These are phyloP conservation scores for Rhinoderma darwinii DNA, from an alignment of 2,113 vertebrate genomes.

Conservation along the genomic window DNA sequence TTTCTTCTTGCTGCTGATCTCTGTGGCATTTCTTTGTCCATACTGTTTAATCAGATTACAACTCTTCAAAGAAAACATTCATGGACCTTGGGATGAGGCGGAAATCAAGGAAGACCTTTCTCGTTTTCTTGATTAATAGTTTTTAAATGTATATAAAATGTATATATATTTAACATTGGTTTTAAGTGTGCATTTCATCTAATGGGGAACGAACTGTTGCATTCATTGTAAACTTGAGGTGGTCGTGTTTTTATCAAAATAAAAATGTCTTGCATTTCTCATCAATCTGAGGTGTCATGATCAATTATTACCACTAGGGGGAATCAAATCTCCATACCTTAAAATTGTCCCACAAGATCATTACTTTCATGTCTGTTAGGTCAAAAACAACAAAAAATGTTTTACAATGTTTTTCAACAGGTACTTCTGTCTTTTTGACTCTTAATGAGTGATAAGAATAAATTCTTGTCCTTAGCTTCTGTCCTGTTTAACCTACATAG, in stretches of 20 bases:
- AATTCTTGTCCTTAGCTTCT: too few species aligned
- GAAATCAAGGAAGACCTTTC: slow-evolving; percentile 94
- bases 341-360: background rate
- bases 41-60: slow-evolving; percentile 87
- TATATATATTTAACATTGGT: background rate
- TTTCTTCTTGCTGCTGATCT: slow-evolving; percentile 77
- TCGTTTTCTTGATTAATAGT: slow-evolving; percentile 72
- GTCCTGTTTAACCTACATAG: too few species aligned
- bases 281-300: background rate
- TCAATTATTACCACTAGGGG: slow-evolving; percentile 33
- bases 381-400: too few species aligned
- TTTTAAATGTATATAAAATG: background rate
- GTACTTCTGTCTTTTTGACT: background rate
- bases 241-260: background rate
- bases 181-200: background rate
- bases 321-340: background rate
- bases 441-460: background rate
- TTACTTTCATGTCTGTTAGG: background rate
- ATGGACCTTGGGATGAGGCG: slow-evolving; percentile 97
- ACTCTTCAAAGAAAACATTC: slow-evolving; percentile 95
- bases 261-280: background rate
- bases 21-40: slow-evolving; percentile 86
- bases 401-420: background rate
- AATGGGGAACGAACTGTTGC: background rate
- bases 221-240: background rate